A percentile compares a stretch with the other conserved stretches of the same genome.
Conservation (phyloP, 2,113 vertebrate genomes). For the Callocephalon fimbriatum region DNA sequence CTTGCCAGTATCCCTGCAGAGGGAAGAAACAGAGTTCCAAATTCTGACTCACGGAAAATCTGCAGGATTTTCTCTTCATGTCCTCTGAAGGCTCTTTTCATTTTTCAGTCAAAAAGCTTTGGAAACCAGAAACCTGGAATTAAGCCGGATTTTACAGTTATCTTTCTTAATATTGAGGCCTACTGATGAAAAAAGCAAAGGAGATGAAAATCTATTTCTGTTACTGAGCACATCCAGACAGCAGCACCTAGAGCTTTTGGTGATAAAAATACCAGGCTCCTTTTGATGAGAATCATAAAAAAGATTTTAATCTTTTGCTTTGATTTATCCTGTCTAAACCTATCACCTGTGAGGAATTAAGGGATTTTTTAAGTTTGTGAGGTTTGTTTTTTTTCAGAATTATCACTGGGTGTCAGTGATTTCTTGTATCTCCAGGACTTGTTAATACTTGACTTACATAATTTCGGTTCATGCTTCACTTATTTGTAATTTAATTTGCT, state of each 20-base stretch:
- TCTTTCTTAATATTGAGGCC: background rate
- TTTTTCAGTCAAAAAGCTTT: background rate
- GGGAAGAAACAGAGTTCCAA: background rate
- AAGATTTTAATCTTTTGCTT: background rate
- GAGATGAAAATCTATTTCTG: background rate
- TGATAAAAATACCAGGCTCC: background rate
- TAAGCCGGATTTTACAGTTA: background rate
- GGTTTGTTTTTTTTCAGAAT: background rate
- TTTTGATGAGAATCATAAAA: background rate
- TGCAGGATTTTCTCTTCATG: background rate
- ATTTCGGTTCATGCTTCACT: background rate
- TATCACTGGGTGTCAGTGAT: background rate
- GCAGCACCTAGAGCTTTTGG: background rate
- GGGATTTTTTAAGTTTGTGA: background rate
- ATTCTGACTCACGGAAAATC: background rate
- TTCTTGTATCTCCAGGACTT: background rate
- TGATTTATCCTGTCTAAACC: constrained; percentile 4
- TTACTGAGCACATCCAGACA: background rate
- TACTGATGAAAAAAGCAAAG: background rate
- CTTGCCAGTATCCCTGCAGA: rapidly evolving
- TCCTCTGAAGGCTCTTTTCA: background rate
- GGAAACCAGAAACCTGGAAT: background rate
- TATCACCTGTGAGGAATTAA: background rate
- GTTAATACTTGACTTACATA: background rate
- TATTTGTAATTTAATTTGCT: background rate